These are phyloP conservation scores for Mizuhopecten yessoensis DNA, from an alignment of 1,140 invertebrate genomes.

Conservation along the genomic window DNA sequence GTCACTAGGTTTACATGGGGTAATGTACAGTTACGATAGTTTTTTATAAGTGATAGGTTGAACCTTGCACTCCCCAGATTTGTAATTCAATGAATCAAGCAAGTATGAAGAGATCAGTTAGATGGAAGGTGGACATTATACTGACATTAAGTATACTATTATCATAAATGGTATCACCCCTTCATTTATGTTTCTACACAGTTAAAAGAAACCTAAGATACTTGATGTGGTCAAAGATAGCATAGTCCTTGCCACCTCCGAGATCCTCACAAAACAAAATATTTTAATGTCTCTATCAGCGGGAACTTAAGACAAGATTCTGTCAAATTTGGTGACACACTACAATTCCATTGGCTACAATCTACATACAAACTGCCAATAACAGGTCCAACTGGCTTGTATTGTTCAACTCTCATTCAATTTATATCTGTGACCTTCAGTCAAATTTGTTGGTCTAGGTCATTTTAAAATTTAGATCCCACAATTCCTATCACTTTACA, in stretches of 20 bases:
- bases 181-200: not conserved
- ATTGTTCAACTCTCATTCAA: no score
- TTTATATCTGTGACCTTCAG: no score
- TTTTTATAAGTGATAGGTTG: not conserved
- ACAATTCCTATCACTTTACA: no score
- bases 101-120: slow-evolving; percentile 19
- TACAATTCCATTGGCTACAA: no score
- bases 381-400: no score
- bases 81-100: not conserved
- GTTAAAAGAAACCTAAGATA: not conserved
- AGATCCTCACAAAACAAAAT: not conserved
- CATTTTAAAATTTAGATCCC: no score
- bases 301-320: not conserved
- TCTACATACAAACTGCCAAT: no score
- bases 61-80: not conserved
- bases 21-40: no score
- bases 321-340: not conserved
- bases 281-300: not conserved
- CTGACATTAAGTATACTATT: not conserved
- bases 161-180: not conserved
- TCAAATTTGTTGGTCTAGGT: no score
- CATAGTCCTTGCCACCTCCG: not conserved
- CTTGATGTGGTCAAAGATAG: not conserved
- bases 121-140: not conserved
- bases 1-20: not conserved